Conservation (phyloP, 2,113 vertebrate species). For the Pogonocichla stellata region DNA sequence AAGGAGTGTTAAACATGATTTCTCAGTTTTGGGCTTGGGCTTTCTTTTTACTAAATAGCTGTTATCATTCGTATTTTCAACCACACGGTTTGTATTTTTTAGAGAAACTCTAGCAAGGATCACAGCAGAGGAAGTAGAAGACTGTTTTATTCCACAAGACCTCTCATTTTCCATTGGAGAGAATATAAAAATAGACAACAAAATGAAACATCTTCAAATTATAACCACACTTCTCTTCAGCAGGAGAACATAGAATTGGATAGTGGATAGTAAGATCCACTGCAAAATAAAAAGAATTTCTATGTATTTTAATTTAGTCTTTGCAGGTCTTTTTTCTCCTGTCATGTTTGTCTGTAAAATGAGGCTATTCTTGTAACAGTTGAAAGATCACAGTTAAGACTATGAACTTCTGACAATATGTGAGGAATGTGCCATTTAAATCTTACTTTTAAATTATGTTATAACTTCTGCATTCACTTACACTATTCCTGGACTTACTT, state of each 20-base stretch:
- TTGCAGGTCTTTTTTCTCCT: not conserved
- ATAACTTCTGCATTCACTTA: not conserved
- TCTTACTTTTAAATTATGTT: not conserved
- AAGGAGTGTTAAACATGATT: not conserved
- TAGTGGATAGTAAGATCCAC: not conserved
- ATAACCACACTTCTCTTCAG: not conserved
- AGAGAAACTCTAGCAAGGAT: not conserved
- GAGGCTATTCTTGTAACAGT: not conserved
- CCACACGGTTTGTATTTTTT: not conserved
- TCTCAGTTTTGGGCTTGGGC: not conserved
- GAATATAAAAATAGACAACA: not conserved
- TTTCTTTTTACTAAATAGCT: not conserved
- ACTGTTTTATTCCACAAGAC: not conserved
- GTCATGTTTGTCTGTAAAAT: not conserved
- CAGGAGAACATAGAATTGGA: accelerated
- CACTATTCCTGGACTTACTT: not conserved
- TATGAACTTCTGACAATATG: not conserved
- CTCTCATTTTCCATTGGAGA: not conserved
- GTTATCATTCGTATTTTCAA: not conserved
- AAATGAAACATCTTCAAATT: not conserved
- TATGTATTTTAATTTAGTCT: not conserved
- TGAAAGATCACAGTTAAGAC: not conserved
- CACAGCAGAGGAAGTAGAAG: not conserved
- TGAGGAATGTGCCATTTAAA: not conserved
- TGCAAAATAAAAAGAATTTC: not conserved